A percentile compares a stretch with the other conserved stretches of the same genome.
phyloP scores from a whole-genome alignment of 2,888 invertebrate species.

The Drosophila kambysellisi region DNA sequence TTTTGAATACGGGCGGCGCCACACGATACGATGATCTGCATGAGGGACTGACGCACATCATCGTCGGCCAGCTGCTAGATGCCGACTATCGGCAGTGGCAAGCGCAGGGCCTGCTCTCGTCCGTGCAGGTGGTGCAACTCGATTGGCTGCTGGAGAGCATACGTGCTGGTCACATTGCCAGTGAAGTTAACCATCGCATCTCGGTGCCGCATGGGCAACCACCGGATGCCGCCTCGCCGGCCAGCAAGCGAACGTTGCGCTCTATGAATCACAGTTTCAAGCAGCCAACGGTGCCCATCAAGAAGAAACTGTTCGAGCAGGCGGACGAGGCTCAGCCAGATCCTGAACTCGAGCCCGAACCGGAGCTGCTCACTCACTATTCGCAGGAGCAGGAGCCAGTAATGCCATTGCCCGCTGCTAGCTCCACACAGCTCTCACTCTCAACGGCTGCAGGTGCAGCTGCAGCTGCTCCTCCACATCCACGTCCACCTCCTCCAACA shows the following conservation, averaged over 20 bases:
- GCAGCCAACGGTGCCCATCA: conserved; percentile 79
- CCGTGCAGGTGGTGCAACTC: conserved; percentile 87
- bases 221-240: conserved; percentile 87
- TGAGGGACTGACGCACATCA: conserved; percentile 92
- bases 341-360: conserved; percentile 24
- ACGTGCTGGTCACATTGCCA: conserved; percentile 87
- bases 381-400: conserved; percentile 78
- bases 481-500: neutral
- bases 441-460: neutral
- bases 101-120: conserved; percentile 67
- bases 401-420: conserved; percentile 70
- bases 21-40: conserved; percentile 91
- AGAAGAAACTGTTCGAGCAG: conserved; percentile 75
- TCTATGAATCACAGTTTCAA: conserved; percentile 85
- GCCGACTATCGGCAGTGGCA: conserved; percentile 85
- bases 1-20: conserved; percentile 93
- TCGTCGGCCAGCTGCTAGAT: conserved; percentile 88
- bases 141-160: conserved; percentile 93
- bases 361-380: conserved; percentile 80
- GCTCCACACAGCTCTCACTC: conserved; percentile 68
- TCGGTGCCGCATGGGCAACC: conserved; percentile 74
- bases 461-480: neutral
- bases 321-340: conserved; percentile 2
- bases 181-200: conserved; percentile 83
- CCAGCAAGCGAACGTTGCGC: conserved; percentile 86